These are phyloP conservation scores for Gryon sp. DNA, from an alignment of 1,140 invertebrate genomes.

Conservation along the genomic window DNA sequence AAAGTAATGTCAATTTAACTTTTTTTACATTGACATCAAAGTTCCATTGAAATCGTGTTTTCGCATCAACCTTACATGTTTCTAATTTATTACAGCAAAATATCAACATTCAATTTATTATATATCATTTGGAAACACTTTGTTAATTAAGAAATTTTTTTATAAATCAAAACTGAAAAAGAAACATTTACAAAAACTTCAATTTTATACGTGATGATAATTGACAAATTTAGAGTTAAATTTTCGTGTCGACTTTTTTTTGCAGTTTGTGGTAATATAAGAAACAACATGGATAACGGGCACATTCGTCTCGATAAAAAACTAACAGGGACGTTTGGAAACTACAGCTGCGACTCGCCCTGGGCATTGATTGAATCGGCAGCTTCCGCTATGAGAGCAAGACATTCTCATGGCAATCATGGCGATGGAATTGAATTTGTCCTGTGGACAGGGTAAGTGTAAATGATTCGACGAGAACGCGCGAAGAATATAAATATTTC, in stretches of 20 bases:
- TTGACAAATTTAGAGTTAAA: no score
- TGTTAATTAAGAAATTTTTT: no score
- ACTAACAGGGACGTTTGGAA: constrained; percentile 85
- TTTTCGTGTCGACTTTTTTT: background rate
- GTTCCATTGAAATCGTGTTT: no score
- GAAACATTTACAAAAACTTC: no score
- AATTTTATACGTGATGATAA: no score
- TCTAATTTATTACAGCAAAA: no score
- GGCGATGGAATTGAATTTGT: constrained; percentile 93
- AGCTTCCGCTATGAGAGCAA: constrained; percentile 88
- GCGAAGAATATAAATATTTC: constrained; percentile 48
- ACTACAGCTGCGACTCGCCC: constrained; percentile 93
- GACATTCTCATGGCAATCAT: constrained; percentile 77
- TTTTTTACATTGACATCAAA: no score
- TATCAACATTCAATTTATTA: no score
- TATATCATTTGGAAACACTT: no score
- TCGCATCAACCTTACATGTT: no score
- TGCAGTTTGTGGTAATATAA: constrained; percentile 78
- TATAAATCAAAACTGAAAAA: no score
- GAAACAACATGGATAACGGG: constrained; percentile 67
- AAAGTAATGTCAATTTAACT: no score
- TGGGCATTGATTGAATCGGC: constrained; percentile 92
- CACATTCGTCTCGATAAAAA: constrained; percentile 74
- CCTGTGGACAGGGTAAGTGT: constrained; percentile 92
- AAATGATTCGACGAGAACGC: constrained; percentile 47